Percentiles rank a stretch among this genome's conserved stretches.
These are phyloP conservation scores for Sinonovacula constricta DNA, from an alignment of 1,140 invertebrate species.

Conservation along the genomic window DNA sequence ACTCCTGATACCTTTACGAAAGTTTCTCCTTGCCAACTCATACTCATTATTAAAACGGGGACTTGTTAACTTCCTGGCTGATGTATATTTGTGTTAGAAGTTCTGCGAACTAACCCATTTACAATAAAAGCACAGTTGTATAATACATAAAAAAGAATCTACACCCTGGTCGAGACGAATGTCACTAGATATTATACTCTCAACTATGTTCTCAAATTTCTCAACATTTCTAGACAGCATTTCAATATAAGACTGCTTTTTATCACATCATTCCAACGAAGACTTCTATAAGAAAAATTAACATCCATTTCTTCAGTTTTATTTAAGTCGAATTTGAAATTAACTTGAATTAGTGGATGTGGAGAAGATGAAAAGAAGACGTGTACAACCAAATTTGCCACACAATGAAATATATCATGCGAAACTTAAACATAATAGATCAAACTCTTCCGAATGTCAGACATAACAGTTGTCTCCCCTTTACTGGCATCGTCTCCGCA, in stretches of 20 bases:
- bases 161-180: not conserved
- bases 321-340: not conserved
- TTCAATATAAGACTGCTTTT: too few species aligned
- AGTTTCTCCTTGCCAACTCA: not conserved
- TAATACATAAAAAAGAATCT: not conserved
- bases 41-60: too few species aligned
- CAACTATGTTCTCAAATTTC: not conserved
- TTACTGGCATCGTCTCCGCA: slow-evolving; percentile 3
- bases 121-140: not conserved
- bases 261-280: too few species aligned
- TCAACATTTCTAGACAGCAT: too few species aligned
- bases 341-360: not conserved
- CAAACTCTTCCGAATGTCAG: not conserved
- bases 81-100: not conserved
- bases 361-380: slow-evolving; percentile 8
- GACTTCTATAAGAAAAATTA: not conserved
- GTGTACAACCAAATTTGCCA: slow-evolving; percentile 11
- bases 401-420: slow-evolving; percentile 4
- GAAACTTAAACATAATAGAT: slow-evolving; percentile 10
- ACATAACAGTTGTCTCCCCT: slow-evolving; percentile 19
- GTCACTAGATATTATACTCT: not conserved
- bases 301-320: too few species aligned
- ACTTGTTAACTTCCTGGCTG: not conserved
- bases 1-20: not conserved
- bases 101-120: not conserved